Conservation (phyloP, 2,888 invertebrate genomes). For the Torymus aiolomorphi region DNA sequence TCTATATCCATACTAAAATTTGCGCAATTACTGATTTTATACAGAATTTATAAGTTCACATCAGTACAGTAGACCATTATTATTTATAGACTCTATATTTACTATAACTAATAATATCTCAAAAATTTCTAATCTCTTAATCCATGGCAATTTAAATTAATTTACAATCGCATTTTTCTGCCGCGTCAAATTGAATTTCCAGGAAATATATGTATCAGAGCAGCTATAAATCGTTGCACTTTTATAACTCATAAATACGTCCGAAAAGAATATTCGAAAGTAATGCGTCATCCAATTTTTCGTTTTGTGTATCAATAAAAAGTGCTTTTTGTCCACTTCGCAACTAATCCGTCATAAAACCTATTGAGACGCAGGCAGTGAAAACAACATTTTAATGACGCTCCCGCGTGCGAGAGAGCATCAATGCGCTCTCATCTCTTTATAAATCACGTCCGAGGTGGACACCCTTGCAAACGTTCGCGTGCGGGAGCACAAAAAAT, state of each 20-base stretch:
- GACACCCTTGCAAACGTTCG: constrained; percentile 31
- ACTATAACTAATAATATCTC: neutral
- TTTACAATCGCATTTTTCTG: constrained; percentile 18
- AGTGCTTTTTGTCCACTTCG: neutral
- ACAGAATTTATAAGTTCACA: neutral
- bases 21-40: neutral
- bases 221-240: constrained; percentile 42
- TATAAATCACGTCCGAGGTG: constrained; percentile 42
- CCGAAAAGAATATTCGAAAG: constrained; percentile 37
- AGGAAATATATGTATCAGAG: constrained; percentile 36
- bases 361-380: constrained; percentile 50
- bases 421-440: constrained; percentile 22
- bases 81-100: neutral
- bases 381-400: constrained; percentile 49
- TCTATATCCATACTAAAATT: too few relatives aligned
- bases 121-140: constrained; percentile 6
- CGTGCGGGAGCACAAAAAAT: neutral
- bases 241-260: constrained; percentile 48
- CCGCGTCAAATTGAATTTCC: constrained; percentile 37
- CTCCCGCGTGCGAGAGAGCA: neutral
- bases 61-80: neutral
- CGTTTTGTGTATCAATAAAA: constrained; percentile 41
- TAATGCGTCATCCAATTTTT: constrained; percentile 51
- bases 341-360: constrained; percentile 60
- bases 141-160: constrained; percentile 13